phyloP scores from a whole-genome alignment of 2,113 vertebrate genomes.

The Phrynosoma platyrhinos region DNA sequence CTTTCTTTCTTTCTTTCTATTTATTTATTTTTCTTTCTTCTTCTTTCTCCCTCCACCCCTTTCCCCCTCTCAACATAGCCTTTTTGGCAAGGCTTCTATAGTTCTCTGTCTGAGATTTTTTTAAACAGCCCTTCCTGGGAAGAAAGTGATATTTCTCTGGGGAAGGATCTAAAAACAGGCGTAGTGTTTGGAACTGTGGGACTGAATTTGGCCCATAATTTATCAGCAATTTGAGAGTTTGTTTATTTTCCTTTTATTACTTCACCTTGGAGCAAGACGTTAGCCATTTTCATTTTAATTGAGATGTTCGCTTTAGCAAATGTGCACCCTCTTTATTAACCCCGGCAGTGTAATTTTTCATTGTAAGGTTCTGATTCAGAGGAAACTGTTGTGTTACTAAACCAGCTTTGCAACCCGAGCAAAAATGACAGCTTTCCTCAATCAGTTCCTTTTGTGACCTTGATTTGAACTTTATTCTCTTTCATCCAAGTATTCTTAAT shows the following conservation, averaged over 20 bases:
- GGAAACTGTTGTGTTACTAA: slow-evolving; percentile 63
- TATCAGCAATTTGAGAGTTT: slow-evolving; percentile 14
- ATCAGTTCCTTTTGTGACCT: slow-evolving; percentile 80
- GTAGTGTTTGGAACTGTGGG: fast-evolving
- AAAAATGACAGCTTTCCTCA: slow-evolving; percentile 77
- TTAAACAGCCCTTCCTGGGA: slow-evolving; percentile 40
- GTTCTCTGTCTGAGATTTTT: not conserved
- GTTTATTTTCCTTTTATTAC: slow-evolving; percentile 36
- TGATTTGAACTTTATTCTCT: slow-evolving; percentile 82
- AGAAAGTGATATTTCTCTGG: slow-evolving; percentile 19
- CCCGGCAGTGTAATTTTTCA: slow-evolving; percentile 78
- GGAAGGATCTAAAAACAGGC: slow-evolving; percentile 8
- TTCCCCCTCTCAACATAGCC: not conserved
- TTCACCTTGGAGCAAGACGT: slow-evolving; percentile 60
- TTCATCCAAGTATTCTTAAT: slow-evolving; percentile 80
- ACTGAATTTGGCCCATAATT: slow-evolving; percentile 36
- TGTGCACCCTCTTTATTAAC: slow-evolving; percentile 75
- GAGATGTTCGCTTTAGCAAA: slow-evolving; percentile 71
- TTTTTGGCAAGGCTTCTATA: not conserved
- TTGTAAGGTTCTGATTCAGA: slow-evolving; percentile 73
- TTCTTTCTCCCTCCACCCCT: not conserved
- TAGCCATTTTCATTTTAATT: slow-evolving; percentile 71
- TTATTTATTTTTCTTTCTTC: not conserved
- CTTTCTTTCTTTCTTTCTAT: not conserved
- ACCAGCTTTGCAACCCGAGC: slow-evolving; percentile 59